Conservation (phyloP, 35 echinoderm and acorn worm genomes). For the Apostichopus californicus region DNA sequence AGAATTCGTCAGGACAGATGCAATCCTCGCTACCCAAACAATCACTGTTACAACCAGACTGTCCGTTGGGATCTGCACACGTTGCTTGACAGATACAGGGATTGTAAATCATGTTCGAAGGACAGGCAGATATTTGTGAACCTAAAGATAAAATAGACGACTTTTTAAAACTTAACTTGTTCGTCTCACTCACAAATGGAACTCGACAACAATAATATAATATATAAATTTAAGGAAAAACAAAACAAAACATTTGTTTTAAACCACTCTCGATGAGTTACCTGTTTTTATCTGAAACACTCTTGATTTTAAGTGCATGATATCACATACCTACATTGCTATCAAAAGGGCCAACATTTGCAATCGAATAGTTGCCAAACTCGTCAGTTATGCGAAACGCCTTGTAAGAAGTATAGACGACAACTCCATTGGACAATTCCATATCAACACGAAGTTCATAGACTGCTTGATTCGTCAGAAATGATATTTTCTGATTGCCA, state of each 20-base stretch:
- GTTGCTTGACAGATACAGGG: neutral
- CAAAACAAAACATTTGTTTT: too few species aligned
- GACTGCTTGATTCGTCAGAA: neutral
- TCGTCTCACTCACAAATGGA: too few species aligned
- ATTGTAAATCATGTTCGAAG: neutral
- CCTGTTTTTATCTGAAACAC: too few species aligned
- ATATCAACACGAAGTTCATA: slow-evolving; percentile 33
- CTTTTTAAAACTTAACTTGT: too few species aligned
- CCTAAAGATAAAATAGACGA: neutral
- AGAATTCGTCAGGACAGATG: neutral
- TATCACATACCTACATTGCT: neutral
- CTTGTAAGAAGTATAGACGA: neutral
- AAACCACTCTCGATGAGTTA: too few species aligned
- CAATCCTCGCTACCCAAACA: neutral
- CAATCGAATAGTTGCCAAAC: neutral
- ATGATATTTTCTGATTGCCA: neutral
- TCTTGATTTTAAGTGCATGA: too few species aligned
- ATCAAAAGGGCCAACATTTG: neutral
- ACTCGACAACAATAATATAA: too few species aligned
- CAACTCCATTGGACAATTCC: neutral
- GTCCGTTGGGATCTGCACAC: neutral
- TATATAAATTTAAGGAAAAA: too few species aligned
- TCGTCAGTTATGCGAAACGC: neutral
- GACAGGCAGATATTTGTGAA: neutral
- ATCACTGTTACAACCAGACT: neutral